phyloP scores from a whole-genome alignment of 2,888 invertebrate genomes.

The Rhimphoctona megacephalus region DNA sequence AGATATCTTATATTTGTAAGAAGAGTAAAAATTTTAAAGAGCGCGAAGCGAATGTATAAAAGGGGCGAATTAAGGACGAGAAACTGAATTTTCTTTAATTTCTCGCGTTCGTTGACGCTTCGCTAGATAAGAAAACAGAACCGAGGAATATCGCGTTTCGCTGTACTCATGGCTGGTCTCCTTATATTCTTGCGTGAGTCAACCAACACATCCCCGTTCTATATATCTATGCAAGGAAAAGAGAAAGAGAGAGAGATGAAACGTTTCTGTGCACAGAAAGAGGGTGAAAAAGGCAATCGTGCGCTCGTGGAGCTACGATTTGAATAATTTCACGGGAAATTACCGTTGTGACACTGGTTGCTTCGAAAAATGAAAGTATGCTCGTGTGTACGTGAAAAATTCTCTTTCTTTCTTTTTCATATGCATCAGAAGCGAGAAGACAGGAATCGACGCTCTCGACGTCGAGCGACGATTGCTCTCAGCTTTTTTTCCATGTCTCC shows the following conservation, averaged over 20 bases:
- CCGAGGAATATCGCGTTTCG: constrained; percentile 37
- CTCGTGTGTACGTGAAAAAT: constrained; percentile 4
- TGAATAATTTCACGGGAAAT: constrained; percentile 79
- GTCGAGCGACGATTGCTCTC: constrained; percentile 41
- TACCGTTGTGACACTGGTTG: constrained; percentile 77
- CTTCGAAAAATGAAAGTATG: constrained; percentile 66
- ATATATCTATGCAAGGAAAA: neutral
- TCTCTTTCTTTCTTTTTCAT: constrained; percentile 3
- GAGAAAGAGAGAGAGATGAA: neutral
- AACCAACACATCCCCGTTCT: constrained; percentile 9
- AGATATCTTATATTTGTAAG: neutral
- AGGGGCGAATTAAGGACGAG: constrained; percentile 1
- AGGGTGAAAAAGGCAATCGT: constrained; percentile 50
- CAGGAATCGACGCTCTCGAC: constrained; percentile 14
- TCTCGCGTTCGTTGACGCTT: constrained; percentile 50
- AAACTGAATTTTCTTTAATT: constrained; percentile 48
- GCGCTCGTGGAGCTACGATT: constrained; percentile 68
- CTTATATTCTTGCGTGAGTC: constrained; percentile 47
- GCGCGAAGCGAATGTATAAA: neutral
- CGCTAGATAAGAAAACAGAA: constrained; percentile 56
- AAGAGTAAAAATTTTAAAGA: neutral
- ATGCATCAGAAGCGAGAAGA: constrained; percentile 15
- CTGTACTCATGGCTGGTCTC: constrained; percentile 19
- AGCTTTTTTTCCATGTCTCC: constrained; percentile 1
- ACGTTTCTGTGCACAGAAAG: constrained; percentile 1